A percentile compares a stretch with the other conserved stretches of the same genome.
These are phyloP conservation scores for Papilio gigon DNA, from an alignment of 2,888 invertebrate species.

Conservation along the genomic window DNA sequence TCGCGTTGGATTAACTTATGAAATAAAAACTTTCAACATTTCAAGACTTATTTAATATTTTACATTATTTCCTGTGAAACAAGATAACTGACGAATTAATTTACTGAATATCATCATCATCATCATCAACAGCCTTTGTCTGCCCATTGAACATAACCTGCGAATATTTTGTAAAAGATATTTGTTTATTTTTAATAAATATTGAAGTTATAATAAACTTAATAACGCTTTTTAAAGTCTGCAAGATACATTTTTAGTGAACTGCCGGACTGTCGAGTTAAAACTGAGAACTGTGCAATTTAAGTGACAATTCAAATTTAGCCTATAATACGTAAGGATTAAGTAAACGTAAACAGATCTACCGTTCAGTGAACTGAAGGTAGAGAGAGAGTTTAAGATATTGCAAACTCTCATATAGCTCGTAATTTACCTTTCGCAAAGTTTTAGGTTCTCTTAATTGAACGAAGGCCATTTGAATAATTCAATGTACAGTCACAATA, in stretches of 20 bases:
- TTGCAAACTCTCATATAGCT: slow-evolving; percentile 3
- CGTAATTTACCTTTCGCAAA: slow-evolving; percentile 16
- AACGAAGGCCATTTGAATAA: slow-evolving; percentile 22
- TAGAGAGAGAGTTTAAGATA: neutral
- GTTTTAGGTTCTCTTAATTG: slow-evolving; percentile 14
- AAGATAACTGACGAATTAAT: neutral
- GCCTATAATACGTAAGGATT: no score
- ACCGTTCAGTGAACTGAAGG: neutral
- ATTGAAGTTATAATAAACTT: no score
- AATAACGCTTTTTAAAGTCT: no score
- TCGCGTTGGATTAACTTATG: slow-evolving; percentile 10
- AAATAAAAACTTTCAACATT: slow-evolving; percentile 19
- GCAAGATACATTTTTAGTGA: no score
- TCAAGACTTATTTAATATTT: slow-evolving; percentile 13
- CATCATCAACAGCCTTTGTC: no score
- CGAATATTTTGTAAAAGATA: no score
- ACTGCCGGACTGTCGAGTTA: no score
- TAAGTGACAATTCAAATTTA: no score
- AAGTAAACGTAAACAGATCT: neutral
- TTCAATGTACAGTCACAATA: slow-evolving; percentile 19
- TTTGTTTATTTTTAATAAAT: no score
- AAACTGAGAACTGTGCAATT: no score
- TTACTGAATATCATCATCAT: no score
- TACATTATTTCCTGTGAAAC: neutral
- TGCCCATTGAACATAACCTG: no score